phyloP scores from a whole-genome alignment of 2,113 vertebrate genomes.

The Phyllostomus hastatus region DNA sequence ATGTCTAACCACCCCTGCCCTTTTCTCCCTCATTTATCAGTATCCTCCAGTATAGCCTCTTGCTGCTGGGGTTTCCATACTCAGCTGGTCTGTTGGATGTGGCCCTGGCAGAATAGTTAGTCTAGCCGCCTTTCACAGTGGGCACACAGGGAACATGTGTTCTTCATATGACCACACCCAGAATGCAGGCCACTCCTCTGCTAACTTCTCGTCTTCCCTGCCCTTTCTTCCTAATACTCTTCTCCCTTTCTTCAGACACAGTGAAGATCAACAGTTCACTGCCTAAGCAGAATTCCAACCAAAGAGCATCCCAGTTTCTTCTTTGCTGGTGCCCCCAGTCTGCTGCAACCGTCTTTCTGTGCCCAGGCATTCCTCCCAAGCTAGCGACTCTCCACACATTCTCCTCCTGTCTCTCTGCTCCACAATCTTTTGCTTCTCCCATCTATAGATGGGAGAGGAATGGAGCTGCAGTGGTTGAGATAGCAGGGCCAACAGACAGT shows the following conservation, averaged over 20 bases:
- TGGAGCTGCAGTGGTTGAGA: neutral
- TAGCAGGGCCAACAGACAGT: neutral
- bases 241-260: neutral
- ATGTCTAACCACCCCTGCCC: neutral
- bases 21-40: neutral
- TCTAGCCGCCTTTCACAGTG: neutral
- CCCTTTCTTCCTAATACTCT: neutral
- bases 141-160: neutral
- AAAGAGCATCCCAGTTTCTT: neutral
- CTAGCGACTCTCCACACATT: neutral
- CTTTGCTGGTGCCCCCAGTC: neutral
- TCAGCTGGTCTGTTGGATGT: neutral
- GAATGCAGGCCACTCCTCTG: neutral
- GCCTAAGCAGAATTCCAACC: neutral
- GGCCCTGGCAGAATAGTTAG: neutral
- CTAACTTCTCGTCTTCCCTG: neutral
- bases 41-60: too few species aligned
- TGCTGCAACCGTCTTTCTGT: neutral
- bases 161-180: neutral
- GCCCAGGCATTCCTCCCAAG: neutral
- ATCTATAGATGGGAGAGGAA: neutral
- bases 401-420: neutral
- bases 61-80: neutral
- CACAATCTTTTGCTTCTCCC: neutral
- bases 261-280: neutral